These are phyloP conservation scores for Oscheius onirici DNA, from an alignment of 2,888 invertebrate genomes.

Conservation along the genomic window DNA sequence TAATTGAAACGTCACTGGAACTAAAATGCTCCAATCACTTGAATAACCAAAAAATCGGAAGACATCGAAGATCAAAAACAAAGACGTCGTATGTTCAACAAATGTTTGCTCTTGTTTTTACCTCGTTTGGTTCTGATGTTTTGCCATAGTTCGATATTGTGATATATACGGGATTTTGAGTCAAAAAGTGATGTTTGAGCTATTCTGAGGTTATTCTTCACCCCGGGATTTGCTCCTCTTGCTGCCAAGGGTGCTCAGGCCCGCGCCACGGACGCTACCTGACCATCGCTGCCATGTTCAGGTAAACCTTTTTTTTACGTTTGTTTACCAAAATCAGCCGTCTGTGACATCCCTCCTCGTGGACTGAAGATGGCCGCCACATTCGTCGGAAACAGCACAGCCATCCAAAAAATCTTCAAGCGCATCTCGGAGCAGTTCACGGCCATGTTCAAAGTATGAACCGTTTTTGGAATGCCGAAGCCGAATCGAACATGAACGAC, in stretches of 20 bases:
- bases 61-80: too few relatives aligned
- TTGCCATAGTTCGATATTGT: too few relatives aligned
- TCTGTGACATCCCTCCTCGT: constrained; percentile 89
- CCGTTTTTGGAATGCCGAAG: too few relatives aligned
- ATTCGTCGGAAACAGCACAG: constrained; percentile 88
- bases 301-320: constrained; percentile 80
- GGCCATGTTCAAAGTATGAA: constrained; percentile 97
- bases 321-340: constrained; percentile 92
- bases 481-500: constrained; percentile 90
- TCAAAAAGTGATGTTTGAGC: too few relatives aligned
- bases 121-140: too few relatives aligned
- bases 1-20: too few relatives aligned
- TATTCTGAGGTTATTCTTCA: too few relatives aligned
- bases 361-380: constrained; percentile 90
- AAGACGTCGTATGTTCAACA: too few relatives aligned
- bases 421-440: constrained; percentile 86
- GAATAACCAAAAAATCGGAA: too few relatives aligned
- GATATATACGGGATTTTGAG: too few relatives aligned
- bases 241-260: constrained; percentile 80
- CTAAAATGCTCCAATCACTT: too few relatives aligned
- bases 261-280: constrained; percentile 76
- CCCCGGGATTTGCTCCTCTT: constrained; percentile 85
- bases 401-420: constrained; percentile 89
- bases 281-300: constrained; percentile 77
- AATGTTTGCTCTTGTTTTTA: too few relatives aligned